Evolutionary conservation across 1,140 invertebrate species (phyloP).

Genomic region (Brachionus koreanus): DNA sequence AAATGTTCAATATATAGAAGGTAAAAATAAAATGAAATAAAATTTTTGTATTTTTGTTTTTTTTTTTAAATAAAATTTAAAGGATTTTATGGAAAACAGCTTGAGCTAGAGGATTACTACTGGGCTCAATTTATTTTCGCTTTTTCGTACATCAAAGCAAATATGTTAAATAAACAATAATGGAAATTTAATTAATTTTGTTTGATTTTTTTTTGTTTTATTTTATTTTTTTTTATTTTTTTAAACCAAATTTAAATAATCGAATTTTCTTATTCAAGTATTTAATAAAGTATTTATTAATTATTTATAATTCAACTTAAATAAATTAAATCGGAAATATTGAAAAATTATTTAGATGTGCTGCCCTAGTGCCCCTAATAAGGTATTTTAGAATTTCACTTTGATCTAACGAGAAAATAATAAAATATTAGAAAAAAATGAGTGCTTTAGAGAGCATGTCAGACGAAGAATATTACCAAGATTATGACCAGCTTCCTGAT

Average conservation of each 20-base stretch:
- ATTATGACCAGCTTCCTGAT: slow-evolving; percentile 35
- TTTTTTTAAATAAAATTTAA: not conserved
- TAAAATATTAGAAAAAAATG: not conserved
- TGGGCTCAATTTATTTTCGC: slow-evolving; percentile 80
- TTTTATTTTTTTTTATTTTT: slow-evolving; percentile 4
- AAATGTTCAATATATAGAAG: slow-evolving; percentile 83
- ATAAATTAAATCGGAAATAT: not conserved
- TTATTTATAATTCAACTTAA: not conserved
- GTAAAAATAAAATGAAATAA: not conserved
- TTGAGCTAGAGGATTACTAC: slow-evolving; percentile 68
- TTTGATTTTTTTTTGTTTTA: slow-evolving; percentile 15
- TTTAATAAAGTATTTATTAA: slow-evolving; percentile 26
- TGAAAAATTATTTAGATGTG: not conserved
- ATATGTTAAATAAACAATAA: slow-evolving; percentile 43
- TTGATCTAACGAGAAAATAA: not conserved
- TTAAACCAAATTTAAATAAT: slow-evolving; percentile 10
- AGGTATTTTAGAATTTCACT: not conserved
- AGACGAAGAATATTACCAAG: slow-evolving; percentile 9
- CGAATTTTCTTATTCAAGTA: slow-evolving; percentile 16
- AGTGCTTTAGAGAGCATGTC: slow-evolving; percentile 19
- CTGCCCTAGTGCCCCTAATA: not conserved
- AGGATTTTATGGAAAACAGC: slow-evolving; percentile 36
- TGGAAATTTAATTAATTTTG: not conserved
- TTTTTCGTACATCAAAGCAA: slow-evolving; percentile 43
- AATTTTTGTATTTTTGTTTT: not conserved